phyloP scores from a whole-genome alignment of 2,888 invertebrate species.

The Poecilus cupreus region DNA sequence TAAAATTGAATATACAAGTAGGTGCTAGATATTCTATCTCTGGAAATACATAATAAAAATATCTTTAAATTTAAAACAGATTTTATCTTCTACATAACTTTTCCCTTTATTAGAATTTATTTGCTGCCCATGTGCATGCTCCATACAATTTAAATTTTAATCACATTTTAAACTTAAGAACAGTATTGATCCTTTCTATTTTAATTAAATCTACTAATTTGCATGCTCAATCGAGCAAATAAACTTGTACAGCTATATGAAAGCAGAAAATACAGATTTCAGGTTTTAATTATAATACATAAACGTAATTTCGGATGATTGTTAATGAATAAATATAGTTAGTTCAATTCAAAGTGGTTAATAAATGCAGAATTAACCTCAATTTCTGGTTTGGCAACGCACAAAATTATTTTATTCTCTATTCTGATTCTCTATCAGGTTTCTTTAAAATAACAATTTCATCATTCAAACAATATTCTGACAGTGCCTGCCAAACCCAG shows the following conservation, averaged over 20 bases:
- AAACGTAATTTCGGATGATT: too few species aligned
- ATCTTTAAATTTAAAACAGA: not conserved
- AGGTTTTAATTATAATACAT: not conserved
- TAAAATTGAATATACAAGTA: too few species aligned
- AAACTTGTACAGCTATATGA: not conserved
- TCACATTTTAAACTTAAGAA: conserved; percentile 3
- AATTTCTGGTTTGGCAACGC: too few species aligned
- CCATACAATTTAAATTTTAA: conserved; percentile 27
- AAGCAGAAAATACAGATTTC: not conserved
- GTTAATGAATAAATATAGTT: too few species aligned
- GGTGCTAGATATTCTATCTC: not conserved
- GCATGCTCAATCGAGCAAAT: conserved; percentile 2
- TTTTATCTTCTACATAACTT: not conserved
- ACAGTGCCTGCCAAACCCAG: not conserved
- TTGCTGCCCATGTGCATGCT: conserved; percentile 23
- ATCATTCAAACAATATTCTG: not conserved
- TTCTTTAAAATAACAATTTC: not conserved
- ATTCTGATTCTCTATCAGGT: not conserved
- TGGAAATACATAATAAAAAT: not conserved
- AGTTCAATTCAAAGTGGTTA: not conserved
- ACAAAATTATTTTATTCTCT: too few species aligned
- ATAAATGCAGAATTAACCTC: too few species aligned
- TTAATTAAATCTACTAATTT: conserved; percentile 34
- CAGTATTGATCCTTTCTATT: conserved; percentile 19
- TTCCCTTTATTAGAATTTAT: conserved; percentile 16